These are phyloP conservation scores for Ophion slaviceki DNA, from an alignment of 2,888 invertebrate species.

Conservation along the genomic window DNA sequence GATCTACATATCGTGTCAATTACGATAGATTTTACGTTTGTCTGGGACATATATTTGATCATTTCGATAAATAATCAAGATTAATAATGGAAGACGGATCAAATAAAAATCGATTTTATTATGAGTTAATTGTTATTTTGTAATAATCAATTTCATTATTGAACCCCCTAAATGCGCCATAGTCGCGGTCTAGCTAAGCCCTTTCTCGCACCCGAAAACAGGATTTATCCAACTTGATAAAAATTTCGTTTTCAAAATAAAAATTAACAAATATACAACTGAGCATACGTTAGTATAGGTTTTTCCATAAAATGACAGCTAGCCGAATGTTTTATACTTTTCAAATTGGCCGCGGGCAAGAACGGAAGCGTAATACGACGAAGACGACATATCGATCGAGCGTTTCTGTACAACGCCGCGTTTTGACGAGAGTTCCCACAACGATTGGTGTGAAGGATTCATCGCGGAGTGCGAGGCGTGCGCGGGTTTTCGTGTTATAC, in stretches of 20 bases:
- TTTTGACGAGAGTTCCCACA: neutral
- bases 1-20: too few species aligned
- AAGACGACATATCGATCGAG: neutral
- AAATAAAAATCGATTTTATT: too few species aligned
- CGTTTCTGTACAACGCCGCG: neutral
- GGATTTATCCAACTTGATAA: neutral
- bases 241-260: neutral
- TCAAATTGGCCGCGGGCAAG: neutral
- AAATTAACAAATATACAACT: neutral
- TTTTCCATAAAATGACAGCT: neutral
- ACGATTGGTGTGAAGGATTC: neutral
- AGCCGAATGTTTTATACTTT: neutral
- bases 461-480: constrained; percentile 54
- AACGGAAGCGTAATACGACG: neutral
- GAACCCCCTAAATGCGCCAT: too few species aligned
- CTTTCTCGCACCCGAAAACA: too few species aligned
- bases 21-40: too few species aligned
- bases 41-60: too few species aligned
- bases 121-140: too few species aligned
- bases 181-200: too few species aligned
- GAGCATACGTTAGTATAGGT: neutral
- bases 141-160: too few species aligned
- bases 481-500: constrained; percentile 66
- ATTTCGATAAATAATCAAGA: too few species aligned
- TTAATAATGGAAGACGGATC: too few species aligned